phyloP scores from a whole-genome alignment of 2,797 vertebrate genomes.

The Eidolon dupreanum region DNA sequence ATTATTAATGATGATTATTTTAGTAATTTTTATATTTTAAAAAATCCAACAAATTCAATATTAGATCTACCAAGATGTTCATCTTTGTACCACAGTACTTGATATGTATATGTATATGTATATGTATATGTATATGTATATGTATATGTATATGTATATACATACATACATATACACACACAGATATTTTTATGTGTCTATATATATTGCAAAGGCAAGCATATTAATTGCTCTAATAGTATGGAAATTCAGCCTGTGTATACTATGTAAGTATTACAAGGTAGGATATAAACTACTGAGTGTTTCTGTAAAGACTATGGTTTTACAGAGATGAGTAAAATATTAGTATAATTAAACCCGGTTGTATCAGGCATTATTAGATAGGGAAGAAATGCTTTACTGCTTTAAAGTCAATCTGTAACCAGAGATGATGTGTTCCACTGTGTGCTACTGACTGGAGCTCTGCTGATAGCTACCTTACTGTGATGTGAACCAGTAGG shows the following conservation, averaged over 20 bases:
- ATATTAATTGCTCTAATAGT: background rate
- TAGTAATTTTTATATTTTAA: background rate
- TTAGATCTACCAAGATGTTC: background rate
- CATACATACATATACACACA: background rate
- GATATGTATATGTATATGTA: too few relatives aligned
- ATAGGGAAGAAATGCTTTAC: slow-evolving; percentile 21
- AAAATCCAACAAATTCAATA: background rate
- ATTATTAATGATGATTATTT: background rate
- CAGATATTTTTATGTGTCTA: background rate
- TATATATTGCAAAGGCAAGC: background rate
- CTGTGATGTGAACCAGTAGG: slow-evolving; percentile 25
- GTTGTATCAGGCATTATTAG: slow-evolving; percentile 29
- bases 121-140: too few relatives aligned
- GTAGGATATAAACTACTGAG: background rate
- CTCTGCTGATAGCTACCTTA: background rate
- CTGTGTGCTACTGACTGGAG: slow-evolving; percentile 29
- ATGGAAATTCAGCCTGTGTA: background rate
- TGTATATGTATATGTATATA: background rate
- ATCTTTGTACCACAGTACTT: background rate
- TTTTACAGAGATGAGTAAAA: slow-evolving; percentile 55
- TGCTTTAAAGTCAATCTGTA: slow-evolving; percentile 42
- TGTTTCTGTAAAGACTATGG: slow-evolving; percentile 49
- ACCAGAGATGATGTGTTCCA: background rate
- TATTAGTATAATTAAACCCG: slow-evolving; percentile 65
- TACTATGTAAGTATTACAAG: background rate